phyloP scores from a whole-genome alignment of 2,113 vertebrate species.

The Columba janthina region DNA sequence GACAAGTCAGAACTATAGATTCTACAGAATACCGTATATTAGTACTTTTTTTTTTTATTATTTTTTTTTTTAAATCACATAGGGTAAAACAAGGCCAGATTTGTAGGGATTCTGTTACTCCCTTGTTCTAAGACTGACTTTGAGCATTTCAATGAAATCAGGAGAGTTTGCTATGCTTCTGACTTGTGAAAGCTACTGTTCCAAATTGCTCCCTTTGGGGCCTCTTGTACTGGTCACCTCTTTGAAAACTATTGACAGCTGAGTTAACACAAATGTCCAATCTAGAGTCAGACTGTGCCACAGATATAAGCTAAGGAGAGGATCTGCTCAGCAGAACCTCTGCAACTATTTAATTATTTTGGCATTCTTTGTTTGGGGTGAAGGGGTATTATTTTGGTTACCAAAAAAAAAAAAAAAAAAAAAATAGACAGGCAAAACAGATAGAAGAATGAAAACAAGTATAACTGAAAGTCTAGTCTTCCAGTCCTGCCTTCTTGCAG shows the following conservation, averaged over 20 bases:
- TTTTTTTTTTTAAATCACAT: no score
- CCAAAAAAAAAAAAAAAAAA: not conserved
- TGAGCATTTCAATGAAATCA: not conserved
- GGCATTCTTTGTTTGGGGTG: no score
- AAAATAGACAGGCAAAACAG: not conserved
- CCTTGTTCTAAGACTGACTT: not conserved
- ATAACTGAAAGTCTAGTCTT: not conserved
- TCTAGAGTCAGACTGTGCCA: not conserved
- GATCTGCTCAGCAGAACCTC: not conserved
- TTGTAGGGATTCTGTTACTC: not conserved
- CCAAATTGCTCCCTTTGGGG: conserved; percentile 28
- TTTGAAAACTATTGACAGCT: not conserved
- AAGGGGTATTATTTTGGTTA: not conserved
- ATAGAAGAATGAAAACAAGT: not conserved
- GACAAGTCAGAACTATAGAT: not conserved
- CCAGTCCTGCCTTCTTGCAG: not conserved
- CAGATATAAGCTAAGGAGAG: not conserved
- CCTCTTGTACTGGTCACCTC: not conserved
- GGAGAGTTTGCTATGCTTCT: not conserved
- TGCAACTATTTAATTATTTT: not conserved
- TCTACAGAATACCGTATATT: not conserved
- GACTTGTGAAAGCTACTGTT: not conserved
- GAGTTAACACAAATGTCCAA: not conserved
- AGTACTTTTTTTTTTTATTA: no score
- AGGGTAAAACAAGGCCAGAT: fast-evolving